Base-by-base conservation (phyloP, 2,888 invertebrate species). In the Tanytarsus gracilentus region DNA sequence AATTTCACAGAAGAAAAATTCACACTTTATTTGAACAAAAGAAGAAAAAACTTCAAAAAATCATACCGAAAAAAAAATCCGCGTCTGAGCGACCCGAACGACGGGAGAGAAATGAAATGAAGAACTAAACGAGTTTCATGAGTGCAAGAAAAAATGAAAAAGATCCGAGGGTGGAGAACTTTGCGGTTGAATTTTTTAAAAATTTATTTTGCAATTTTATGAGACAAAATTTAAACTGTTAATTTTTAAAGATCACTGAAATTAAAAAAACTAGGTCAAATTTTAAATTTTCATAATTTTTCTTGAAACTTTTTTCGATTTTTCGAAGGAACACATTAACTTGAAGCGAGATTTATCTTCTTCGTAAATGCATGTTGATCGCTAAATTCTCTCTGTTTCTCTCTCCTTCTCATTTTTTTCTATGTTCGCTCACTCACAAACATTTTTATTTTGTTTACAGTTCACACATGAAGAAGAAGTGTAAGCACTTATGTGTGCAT, bases 61-160 rank as follows among this genome's bases (percentile, higher is more conserved):
- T 23, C 9, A 44, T 44, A 44, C 44, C 44, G 44, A 18, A 44
- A 44, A 9, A 18, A 36, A 44, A 18, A 55, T 27, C 39, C 55
- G 39, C 55, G 55, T 55, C 55, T 25, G 25, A 26, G 33, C 55
- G 55, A 55, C 21, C 27, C 55, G 40, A 55, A n/a, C 33, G 55
- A 55, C 55, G 55, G 39, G 55, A 33, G 55, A 39, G 40, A 39
- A 55, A 55, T 55, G 55, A 55, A 55, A 26, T 55, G 55, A 55
- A 55, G 9, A 25, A 14, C 39, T 16, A 52, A 52, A 55, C 55
- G 55, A 40, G 55, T 55, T 55, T 40, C 55, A 26, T 23, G 16
- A 33, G 40, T 55, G 55, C 55, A 55, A 55, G 40, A 39, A 39
- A 55, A 25, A 25, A n/a, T 49, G 23, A 50, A 50, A 50, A 50